These are phyloP conservation scores for Acronicta aceris DNA, from an alignment of 2,888 invertebrate species.

Conservation along the genomic window DNA sequence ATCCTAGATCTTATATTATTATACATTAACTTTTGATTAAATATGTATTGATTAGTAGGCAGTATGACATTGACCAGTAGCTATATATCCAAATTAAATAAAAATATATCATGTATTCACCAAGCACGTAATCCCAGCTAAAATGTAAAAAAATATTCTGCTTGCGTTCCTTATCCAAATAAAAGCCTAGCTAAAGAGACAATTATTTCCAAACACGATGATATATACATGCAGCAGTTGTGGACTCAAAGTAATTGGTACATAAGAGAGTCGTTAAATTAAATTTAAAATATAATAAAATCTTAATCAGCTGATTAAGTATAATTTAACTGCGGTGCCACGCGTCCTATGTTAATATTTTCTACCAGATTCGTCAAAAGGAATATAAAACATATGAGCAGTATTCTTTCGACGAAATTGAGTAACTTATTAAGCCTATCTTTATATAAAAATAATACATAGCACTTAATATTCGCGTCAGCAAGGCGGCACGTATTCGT, in stretches of 20 bases:
- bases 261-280: conserved; percentile 14
- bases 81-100: conserved; percentile 3
- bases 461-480: conserved; percentile 78
- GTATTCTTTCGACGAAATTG: conserved; percentile 49
- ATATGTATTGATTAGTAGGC: not conserved
- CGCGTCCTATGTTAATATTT: conserved; percentile 56
- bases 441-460: conserved; percentile 62
- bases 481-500: conserved; percentile 71
- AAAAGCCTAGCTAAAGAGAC: conserved; percentile 21
- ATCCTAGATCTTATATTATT: too few species aligned
- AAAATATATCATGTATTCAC: conserved; percentile 20
- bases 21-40: not conserved
- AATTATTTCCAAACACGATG: conserved; percentile 31
- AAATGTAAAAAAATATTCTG: conserved; percentile 27
- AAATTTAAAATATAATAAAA: conserved; percentile 41
- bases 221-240: conserved; percentile 34
- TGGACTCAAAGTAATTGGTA: conserved; percentile 38
- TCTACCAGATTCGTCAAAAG: conserved; percentile 26
- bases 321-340: conserved; percentile 45
- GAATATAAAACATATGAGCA: conserved; percentile 51
- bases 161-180: conserved; percentile 27
- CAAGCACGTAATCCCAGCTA: not conserved
- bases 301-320: conserved; percentile 35
- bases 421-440: conserved; percentile 58
- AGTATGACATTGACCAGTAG: not conserved